Evolutionary conservation across 2,797 vertebrate genomes (phyloP).

Genomic region (Tapera naevia): DNA sequence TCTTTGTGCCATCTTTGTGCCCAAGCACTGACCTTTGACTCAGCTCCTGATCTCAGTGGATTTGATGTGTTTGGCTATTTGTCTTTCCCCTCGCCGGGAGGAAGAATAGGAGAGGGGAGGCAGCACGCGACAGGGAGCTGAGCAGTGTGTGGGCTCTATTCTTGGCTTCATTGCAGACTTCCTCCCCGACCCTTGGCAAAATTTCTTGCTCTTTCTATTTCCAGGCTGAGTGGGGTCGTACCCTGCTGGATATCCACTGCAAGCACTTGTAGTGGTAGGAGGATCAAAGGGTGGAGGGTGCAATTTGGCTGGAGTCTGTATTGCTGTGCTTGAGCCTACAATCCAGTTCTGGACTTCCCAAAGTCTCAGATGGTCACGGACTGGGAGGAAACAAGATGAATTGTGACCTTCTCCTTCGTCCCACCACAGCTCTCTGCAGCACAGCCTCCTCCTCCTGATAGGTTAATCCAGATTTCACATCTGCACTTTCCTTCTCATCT

Average conservation of each 20-base stretch:
- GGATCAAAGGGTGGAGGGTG: neutral
- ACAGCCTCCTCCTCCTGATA: neutral
- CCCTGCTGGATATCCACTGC: neutral
- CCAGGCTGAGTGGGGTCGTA: fast-evolving
- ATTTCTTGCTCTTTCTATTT: neutral
- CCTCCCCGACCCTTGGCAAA: neutral
- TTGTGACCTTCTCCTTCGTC: neutral
- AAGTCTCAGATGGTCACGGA: neutral
- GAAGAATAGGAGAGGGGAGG: neutral
- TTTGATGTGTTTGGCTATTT: conserved; percentile 1
- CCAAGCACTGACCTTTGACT: conserved; percentile 47
- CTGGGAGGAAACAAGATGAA: neutral
- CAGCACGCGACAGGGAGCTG: neutral
- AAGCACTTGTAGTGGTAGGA: neutral
- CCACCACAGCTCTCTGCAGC: neutral
- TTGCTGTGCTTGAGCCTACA: neutral
- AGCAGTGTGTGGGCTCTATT: neutral
- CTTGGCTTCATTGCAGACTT: neutral
- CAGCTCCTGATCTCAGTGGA: neutral
- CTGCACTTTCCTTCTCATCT: neutral
- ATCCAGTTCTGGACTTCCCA: neutral
- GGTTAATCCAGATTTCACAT: neutral
- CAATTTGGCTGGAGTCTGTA: neutral
- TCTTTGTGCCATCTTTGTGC: conserved; percentile 56
- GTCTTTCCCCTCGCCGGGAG: neutral